Base-by-base conservation (phyloP, 2,888 invertebrate species). In the Pseudococcus longispinus region DNA sequence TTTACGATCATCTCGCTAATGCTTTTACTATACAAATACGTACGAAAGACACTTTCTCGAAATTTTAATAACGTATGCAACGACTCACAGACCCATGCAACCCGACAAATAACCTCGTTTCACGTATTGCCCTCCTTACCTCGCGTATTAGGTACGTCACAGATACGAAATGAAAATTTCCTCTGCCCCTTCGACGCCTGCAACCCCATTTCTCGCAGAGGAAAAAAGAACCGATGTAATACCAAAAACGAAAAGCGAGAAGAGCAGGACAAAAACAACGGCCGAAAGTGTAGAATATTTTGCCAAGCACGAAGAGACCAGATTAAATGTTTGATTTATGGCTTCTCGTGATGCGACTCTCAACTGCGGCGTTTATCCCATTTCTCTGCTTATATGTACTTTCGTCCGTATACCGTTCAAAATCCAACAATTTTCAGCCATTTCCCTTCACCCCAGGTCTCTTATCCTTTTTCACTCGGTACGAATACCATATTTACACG, bases 241-340 rank as follows among this genome's bases (percentile, higher is more conserved):
- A 23, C 60, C 26, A 9, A 18, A 51, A 51, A 51, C 51, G 51
- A 65, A 23, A 65, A 65, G 23, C 13, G 60, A 23, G 60, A 23
- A 23, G 60, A 65, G 60, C 13, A 65, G 60, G 51, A 51, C 51
- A 65, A 65, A 65, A 20, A 26, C 60, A 26, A 65, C 32, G 84
- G 37, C 84, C 55, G 29, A 84, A 65, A 84, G 55, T 42, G 84
- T 55, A 42, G 32, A 84, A 55, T 84, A 84, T 84, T 84, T 84
- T 65, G 84, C 84, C 84, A 84, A 60, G 60, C 60, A 84, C 84
- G 84, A 55, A 84, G 37, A 84, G 84, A 87, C 86, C 86, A 87
- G 86, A 87, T 87, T 87, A 87, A 86, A 87, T 80, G 86, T 87
- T 87, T 87, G 86, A 87, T 87, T 87, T 87, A 80, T 87, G 51